Percentiles rank a stretch among this genome's conserved stretches.
Conservation (phyloP, 2,797 vertebrate species). For the Halcyon badia region DNA sequence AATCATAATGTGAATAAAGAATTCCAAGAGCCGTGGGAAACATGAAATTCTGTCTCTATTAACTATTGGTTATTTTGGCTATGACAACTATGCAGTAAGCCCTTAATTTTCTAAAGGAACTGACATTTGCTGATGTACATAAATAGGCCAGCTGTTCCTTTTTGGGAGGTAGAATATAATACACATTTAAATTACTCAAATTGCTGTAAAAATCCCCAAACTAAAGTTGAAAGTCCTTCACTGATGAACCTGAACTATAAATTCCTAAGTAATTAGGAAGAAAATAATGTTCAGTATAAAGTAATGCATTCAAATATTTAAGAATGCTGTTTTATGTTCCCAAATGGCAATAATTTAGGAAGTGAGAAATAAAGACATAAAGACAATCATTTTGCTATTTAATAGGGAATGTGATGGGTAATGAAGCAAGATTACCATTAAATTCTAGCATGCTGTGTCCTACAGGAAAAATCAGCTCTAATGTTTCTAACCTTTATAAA, state of each 20-base stretch:
- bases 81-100: background rate
- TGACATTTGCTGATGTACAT: constrained; percentile 19
- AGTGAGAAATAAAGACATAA: constrained; percentile 62
- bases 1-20: background rate
- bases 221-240: background rate
- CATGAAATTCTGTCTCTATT: background rate
- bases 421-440: constrained; percentile 70
- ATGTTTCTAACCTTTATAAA: constrained; percentile 58
- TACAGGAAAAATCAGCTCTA: constrained; percentile 62
- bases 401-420: constrained; percentile 58
- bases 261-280: constrained; percentile 25
- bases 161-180: background rate
- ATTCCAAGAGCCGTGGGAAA: background rate
- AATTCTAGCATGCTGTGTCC: constrained; percentile 61
- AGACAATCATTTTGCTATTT: constrained; percentile 57
- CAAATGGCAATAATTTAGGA: constrained; percentile 43
- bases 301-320: background rate
- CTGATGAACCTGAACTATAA: background rate
- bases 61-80: background rate
- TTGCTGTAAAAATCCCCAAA: background rate
- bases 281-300: background rate
- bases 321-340: background rate
- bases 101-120: background rate
- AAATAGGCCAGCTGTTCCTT: constrained; percentile 41
- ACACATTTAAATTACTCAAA: constrained; percentile 19